A percentile compares a stretch with the other conserved stretches of the same genome.
These are phyloP conservation scores for Gonatopus flavifemur DNA, from an alignment of 1,140 invertebrate species.

Conservation along the genomic window DNA sequence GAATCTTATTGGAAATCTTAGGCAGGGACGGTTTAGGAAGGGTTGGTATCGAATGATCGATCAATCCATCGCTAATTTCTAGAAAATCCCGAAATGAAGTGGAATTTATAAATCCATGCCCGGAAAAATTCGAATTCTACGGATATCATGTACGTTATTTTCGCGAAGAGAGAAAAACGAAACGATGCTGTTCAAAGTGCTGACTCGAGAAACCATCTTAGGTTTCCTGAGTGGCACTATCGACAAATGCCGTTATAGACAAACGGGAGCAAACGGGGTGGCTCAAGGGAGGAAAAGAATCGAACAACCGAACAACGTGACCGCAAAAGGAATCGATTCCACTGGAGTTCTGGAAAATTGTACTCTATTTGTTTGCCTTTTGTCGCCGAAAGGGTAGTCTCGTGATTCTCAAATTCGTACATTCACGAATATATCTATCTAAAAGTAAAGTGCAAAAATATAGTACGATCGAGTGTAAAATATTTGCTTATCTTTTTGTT, in stretches of 20 bases:
- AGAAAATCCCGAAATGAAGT: no score
- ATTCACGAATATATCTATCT: no score
- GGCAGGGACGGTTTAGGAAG: no score
- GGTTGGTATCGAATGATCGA: no score
- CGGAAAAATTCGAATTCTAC: no score
- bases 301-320: conserved; percentile 24
- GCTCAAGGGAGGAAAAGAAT: conserved; percentile 8
- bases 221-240: conserved; percentile 33
- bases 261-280: conserved; percentile 19
- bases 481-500: background rate
- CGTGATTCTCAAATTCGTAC: no score
- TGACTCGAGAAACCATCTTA: conserved; percentile 35
- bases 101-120: no score
- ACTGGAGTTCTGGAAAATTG: conserved; percentile 23
- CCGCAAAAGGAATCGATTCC: conserved; percentile 29
- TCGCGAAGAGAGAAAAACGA: no score
- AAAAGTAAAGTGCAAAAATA: no score
- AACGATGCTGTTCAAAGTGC: conserved; percentile 24
- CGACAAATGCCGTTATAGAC: conserved; percentile 23
- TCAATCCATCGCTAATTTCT: no score
- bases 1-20: no score
- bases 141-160: no score
- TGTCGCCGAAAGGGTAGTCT: conserved; percentile 37
- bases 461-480: conserved; percentile 7
- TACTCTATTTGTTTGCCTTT: conserved; percentile 19